Evolutionary conservation across 2,113 vertebrate species (phyloP), one percentile per base, ranked within the genome.

Genomic region (Scortum barcoo): DNA sequence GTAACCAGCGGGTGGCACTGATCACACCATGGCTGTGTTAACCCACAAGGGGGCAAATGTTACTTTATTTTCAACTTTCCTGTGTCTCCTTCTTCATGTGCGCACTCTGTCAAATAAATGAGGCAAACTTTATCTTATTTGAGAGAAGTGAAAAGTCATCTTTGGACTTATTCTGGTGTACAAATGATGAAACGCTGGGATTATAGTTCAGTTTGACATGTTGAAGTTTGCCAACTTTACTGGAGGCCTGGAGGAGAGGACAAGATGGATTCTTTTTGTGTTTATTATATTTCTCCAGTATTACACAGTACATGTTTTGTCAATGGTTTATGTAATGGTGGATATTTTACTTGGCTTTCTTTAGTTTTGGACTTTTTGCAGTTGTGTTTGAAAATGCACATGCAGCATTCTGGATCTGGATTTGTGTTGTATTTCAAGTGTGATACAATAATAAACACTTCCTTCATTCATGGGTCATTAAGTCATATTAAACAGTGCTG

Each of bases 21-120:
- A 36, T 14, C 57, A 9, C 24, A 48, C 22, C 38, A 22, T 28
- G 44, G 57, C 69, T 61, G 69, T 61, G 24, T 75, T 57, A 63
- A 17, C 56, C 72, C 76, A 70, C 77, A 56, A 57, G 24, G 24
- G 53, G 38, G 53, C n/a, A 57, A 24, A 26, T 33, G 4, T 26
- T 44, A 36, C 48, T 33, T 53, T 24, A 57, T 72, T 36, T 36
- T 36, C 50, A 54, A 36, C 38, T 8, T 63, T 30, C 63, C 24
- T 67, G 16, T 67, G 42, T 38, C 58, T 30, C 58, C 8, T 11
- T 13, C 60, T n/a, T 62, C 22, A 13, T 40, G 33, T 40, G 19
- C n/a, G 33, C 33, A n/a, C 33, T 11, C 2, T 38, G 60, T 22
- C 58, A 36, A 36, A 20, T 5, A 22, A 36, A 66, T 17, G 14